Percentiles rank a stretch among this genome's conserved stretches.
Evolutionary conservation across 2,888 invertebrate species (phyloP).

Genomic region (Microctonus brassicae): DNA sequence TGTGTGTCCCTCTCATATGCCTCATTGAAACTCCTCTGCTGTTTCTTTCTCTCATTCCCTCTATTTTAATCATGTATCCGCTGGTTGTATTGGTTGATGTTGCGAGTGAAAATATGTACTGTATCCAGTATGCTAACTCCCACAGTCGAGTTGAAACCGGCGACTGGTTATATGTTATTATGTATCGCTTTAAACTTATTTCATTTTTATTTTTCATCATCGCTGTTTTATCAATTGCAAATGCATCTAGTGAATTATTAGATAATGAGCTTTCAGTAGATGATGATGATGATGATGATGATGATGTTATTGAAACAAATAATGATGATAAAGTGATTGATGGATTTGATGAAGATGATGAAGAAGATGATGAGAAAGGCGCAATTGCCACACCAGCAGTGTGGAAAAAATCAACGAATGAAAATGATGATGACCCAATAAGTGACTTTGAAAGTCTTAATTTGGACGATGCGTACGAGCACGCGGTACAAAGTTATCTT

Average conservation of each 20-base stretch:
- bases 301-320: conserved; percentile 5
- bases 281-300: conserved; percentile 25
- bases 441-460: conserved; percentile 37
- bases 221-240: background rate
- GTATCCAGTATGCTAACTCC: conserved; percentile 10
- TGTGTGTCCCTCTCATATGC: background rate
- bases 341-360: conserved; percentile 35
- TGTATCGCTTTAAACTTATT: conserved; percentile 38
- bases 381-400: background rate
- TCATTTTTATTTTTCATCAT: conserved; percentile 33
- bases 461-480: conserved; percentile 52
- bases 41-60: conserved; percentile 19
- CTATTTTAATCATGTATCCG: conserved; percentile 17
- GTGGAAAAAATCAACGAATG: background rate
- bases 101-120: background rate
- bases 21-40: background rate
- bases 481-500: conserved; percentile 77
- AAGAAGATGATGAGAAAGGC: conserved; percentile 29
- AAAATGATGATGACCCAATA: background rate
- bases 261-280: conserved; percentile 40
- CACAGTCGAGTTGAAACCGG: conserved; percentile 39
- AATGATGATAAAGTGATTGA: background rate
- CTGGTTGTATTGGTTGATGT: conserved; percentile 20
- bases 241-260: conserved; percentile 19
- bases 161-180: conserved; percentile 28